Evolutionary conservation across 2,888 invertebrate species (phyloP).

Genomic region (Lepas anatifera): DNA sequence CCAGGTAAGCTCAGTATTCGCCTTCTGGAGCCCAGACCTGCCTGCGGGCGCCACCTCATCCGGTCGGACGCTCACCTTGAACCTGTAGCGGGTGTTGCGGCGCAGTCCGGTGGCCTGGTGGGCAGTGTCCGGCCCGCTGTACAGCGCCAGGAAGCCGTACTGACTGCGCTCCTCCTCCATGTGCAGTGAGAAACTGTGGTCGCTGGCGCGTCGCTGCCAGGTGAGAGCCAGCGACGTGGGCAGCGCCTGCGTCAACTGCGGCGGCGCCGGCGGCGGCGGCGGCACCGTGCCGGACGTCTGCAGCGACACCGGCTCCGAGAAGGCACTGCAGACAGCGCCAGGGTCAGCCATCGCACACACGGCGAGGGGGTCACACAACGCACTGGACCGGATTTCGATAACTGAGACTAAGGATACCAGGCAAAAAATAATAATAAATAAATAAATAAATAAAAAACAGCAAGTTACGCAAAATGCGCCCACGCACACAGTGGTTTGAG

Average conservation of each 20-base stretch:
- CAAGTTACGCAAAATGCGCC: too few species aligned
- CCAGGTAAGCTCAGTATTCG: too few species aligned
- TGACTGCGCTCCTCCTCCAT: slow-evolving; percentile 57
- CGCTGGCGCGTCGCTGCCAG: slow-evolving; percentile 61
- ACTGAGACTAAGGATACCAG: too few species aligned
- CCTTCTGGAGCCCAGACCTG: too few species aligned
- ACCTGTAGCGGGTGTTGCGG: slow-evolving; percentile 66
- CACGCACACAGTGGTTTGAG: too few species aligned
- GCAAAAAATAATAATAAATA: too few species aligned
- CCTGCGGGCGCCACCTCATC: too few species aligned
- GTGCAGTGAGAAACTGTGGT: slow-evolving; percentile 69
- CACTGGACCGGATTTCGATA: too few species aligned
- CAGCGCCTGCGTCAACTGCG: slow-evolving; percentile 50
- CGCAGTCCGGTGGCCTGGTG: slow-evolving; percentile 54
- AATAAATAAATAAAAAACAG: too few species aligned
- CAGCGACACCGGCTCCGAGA: slow-evolving; percentile 52
- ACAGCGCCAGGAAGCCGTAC: slow-evolving; percentile 65
- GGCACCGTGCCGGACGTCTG: slow-evolving; percentile 69
- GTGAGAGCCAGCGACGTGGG: slow-evolving; percentile 52
- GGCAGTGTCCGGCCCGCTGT: slow-evolving; percentile 58
- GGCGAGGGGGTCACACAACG: too few species aligned
- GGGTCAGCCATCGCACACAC: too few species aligned
- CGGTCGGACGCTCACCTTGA: slow-evolving; percentile 41
- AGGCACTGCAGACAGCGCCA: slow-evolving; percentile 43
- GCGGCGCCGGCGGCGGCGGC: slow-evolving; percentile 65